Evolutionary conservation across 2,888 invertebrate species (phyloP), one percentile per base, ranked within the genome.

Genomic region (Cactoblastis cactorum): DNA sequence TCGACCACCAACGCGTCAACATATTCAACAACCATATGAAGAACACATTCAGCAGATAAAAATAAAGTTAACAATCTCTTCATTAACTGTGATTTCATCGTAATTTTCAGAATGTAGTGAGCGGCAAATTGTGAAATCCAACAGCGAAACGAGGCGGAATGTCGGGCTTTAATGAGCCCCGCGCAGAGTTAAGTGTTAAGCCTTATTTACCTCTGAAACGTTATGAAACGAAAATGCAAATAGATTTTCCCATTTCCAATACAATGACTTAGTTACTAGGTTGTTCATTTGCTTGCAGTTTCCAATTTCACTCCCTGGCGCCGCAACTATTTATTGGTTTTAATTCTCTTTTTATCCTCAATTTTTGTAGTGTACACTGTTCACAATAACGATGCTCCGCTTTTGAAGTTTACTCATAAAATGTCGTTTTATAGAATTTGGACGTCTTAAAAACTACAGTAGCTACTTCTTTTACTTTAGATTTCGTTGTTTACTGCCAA

Each of bases 241-340:
- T 69, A 61, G 62, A 64, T 67, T 68, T 68, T 65, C 65, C 60
- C 67, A 66, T 69, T 68, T 65, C 65, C 60, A 68, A 66, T 69
- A 62, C 58, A 58, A 56, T 54, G 53, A 57, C 55, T 57, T 52
- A 56, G 53, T 54, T 55, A 49, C 53, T 50, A 49, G 45, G 45
- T 48, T 51, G 53, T 49, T 53, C 53, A 57, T 53, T 57, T 55
- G 54, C 51, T 43, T 57, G 52, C 59, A 56, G 52, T 55, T 60
- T 56, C 56, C 58, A 53, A 58, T 61, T 53, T 54, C 51, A 56
- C 55, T 57, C 50, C 53, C 52, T 59, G 52, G 52, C 59, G 53
- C 53, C 53, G 58, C 53, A 55, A 50, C 53, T 51, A 55, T 55
- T 55, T 51, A 58, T 58, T 55, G 53, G 51, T 43, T 43, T 52